Evolutionary conservation across 2,888 invertebrate species (phyloP), one percentile per base, ranked within the genome.

Genomic region (Hipparchia sbordonii): DNA sequence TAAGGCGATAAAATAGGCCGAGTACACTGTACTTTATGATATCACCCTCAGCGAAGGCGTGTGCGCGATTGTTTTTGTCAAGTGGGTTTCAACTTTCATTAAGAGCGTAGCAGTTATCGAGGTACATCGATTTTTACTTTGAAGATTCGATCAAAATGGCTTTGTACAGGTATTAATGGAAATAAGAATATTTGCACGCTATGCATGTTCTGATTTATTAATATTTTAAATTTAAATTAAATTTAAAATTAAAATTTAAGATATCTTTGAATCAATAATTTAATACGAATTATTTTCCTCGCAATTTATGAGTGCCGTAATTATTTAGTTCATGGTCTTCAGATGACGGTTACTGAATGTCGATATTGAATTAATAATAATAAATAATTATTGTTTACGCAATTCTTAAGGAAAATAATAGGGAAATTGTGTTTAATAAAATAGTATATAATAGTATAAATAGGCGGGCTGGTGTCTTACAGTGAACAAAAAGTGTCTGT

Each of bases 31-130:
- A 86, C 85, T 82, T 78, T 85, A 86, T 90, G 88, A 90, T 92
- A 91, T 91, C 88, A 89, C 87, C 85, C 80, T 83, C 82, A 79
- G 82, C 81, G 89, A 85, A 92, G 93, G 92, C 90, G 92, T 91
- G 91, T 90, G 83, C 86, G 84, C 80, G 82, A 83, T 85, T 78
- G 79, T 82, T 81, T 79, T 79, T 81, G 79, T 79, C 78, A 80
- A 82, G 80, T 80, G 78, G 78, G 79, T 79, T 81, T 77, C 73
- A 78, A 48, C 5, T 46, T 46, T 46, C 23, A 63, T 63, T 73
- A 71, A 68, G 48, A 74, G 33, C 46, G 76, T 79, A 73, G 68
- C 65, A 73, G 77, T 79, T 82, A 63, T 69, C 61, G 68, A 71
- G 70, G 81, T 76, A 68, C 59, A 70, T 72, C 78, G 80, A 82